phyloP scores from a whole-genome alignment of 2,888 invertebrate species.

The Drosophila neonasuta region DNA sequence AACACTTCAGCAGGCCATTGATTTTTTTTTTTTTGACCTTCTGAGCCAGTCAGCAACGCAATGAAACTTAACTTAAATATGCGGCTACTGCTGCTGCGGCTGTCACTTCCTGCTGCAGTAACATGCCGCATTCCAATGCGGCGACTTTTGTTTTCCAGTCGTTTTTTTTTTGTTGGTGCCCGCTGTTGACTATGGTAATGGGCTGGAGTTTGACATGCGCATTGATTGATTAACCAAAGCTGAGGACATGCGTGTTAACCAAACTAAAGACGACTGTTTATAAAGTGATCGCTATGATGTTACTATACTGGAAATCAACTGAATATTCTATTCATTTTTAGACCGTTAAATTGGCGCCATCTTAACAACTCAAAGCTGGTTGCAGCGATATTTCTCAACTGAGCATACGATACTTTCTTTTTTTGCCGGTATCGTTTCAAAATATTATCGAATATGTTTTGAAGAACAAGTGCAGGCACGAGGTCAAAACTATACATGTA shows the following conservation, averaged over 20 bases:
- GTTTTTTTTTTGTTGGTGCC: conserved; percentile 6
- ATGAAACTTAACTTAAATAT: conserved; percentile 25
- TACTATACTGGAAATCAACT: background rate
- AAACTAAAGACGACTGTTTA: conserved; percentile 1
- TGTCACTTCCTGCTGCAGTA: conserved; percentile 39
- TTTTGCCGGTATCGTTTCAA: conserved; percentile 4
- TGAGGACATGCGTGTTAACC: conserved; percentile 14
- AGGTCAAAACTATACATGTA: background rate
- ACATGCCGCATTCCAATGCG: conserved; percentile 63
- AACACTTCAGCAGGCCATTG: no score
- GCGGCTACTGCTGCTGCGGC: conserved; percentile 17
- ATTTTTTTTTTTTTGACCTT: conserved; percentile 70
- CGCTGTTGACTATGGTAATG: conserved; percentile 43
- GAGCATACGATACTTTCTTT: background rate
- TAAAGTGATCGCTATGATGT: conserved; percentile 13
- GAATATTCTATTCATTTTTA: background rate
- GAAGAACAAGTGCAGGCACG: background rate
- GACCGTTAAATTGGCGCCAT: conserved; percentile 1
- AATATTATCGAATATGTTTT: background rate
- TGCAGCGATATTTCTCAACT: background rate
- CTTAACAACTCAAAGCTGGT: background rate
- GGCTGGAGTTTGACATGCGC: conserved; percentile 43
- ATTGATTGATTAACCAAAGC: conserved; percentile 2
- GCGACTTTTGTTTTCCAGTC: conserved; percentile 40
- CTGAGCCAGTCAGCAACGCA: conserved; percentile 30